Base-by-base conservation (phyloP, 2,888 invertebrate species). In the Odontocerum albicorne region DNA sequence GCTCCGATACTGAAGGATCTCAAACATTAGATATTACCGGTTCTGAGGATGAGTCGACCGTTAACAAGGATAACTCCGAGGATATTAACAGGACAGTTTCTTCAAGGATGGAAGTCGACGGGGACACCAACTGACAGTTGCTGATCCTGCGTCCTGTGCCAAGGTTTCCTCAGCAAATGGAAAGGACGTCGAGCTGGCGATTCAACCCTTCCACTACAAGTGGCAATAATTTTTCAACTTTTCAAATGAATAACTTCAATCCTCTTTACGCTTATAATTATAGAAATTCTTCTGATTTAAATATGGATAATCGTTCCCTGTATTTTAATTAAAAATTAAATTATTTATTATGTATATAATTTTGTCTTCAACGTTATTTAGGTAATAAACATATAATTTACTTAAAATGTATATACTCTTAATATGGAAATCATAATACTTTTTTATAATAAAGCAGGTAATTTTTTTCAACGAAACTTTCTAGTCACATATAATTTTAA, bases 11-110 rank as follows among this genome's bases (percentile, higher is more conserved):
- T 4, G 61, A 61, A 57, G 78, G 78, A 55, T 77, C 78, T 0
- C 65, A 78, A 36, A 77, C 76, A 54, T 67, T 78, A 2, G 78
- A 78, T 65, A 78, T 78, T 36, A 78, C 78, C 72, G 78, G 78
- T 3, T 77, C 77, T 0, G 78, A 78, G 63, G 78, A 77, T 57
- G 78, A 78, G 57, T 20, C 44, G 4, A 13, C 12, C 3, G 19
- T 3, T 2, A 15, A 32, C 6, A 35, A n/a, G n/a, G n/a, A n/a
- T n/a, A n/a, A n/a, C n/a, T n/a, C n/a, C n/a, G 21, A 21, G 13
- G 21, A 40, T 13, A 31, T 42, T 12, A 8, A 21, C 13, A 7
- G 32, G 19, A 7, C 20, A 3, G 22, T 13, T 4, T 16, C 39
- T 3, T 36, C 36, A 1, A 35, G 35, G 20, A 44, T 49, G 44